Percentiles rank a stretch among this genome's conserved stretches.
Conservation (phyloP, 2,888 invertebrate species). For the Andrena trimmerana region DNA sequence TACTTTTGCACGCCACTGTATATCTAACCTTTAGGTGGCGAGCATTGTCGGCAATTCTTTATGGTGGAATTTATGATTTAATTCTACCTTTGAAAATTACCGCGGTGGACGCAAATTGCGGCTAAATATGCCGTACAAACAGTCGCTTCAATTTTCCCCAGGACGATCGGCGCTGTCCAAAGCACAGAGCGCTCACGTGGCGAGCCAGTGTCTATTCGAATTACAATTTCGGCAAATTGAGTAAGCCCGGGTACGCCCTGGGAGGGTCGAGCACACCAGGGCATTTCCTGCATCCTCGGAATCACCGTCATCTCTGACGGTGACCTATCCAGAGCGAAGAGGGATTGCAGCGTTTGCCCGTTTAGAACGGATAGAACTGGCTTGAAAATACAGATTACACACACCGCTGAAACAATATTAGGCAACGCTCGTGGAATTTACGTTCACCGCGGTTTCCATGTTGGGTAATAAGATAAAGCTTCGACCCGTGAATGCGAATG, state of each 20-base stretch:
- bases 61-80: not conserved
- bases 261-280: constrained; percentile 46
- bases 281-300: constrained; percentile 45
- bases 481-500: constrained; percentile 4
- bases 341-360: constrained; percentile 21
- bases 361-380: constrained; percentile 14
- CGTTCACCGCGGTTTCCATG: constrained; percentile 20
- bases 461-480: constrained; percentile 24
- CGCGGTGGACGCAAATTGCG: not conserved
- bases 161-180: constrained; percentile 9
- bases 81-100: not conserved
- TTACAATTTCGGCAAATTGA: constrained; percentile 67
- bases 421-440: constrained; percentile 12
- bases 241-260: constrained; percentile 62
- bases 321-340: constrained; percentile 14
- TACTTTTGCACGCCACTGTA: no score
- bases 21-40: no score
- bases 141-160: not conserved
- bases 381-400: constrained; percentile 39
- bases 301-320: constrained; percentile 25
- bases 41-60: no score
- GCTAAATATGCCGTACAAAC: not conserved
- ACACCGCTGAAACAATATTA: constrained; percentile 32
- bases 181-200: constrained; percentile 4
- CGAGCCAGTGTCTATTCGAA: constrained; percentile 61